Evolutionary conservation across 2,113 vertebrate species (phyloP).

Genomic region (Atherinomorus stipes): DNA sequence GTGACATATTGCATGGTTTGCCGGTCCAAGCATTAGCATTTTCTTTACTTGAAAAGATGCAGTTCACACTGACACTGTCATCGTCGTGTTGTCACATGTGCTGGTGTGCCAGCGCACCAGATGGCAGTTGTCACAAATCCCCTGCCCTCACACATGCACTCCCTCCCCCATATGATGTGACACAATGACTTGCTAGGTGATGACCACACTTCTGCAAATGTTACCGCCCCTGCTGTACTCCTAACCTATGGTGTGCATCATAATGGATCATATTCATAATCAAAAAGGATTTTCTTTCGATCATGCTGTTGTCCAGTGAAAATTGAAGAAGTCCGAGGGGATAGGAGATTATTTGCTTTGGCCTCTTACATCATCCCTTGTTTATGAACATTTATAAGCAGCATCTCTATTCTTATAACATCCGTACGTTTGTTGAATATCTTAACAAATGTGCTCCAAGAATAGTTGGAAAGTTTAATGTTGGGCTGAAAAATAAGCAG

Average conservation of each 20-base stretch:
- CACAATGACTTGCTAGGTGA: slow-evolving; percentile 56
- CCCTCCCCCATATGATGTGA: slow-evolving; percentile 54
- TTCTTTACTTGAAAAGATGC: slow-evolving; percentile 49
- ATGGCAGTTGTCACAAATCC: slow-evolving; percentile 74
- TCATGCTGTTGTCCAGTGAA: slow-evolving; percentile 5
- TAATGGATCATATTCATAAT: slow-evolving; percentile 60
- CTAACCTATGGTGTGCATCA: slow-evolving; percentile 45
- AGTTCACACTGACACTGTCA: slow-evolving; percentile 58
- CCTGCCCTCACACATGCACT: slow-evolving; percentile 48
- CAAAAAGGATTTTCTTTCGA: slow-evolving; percentile 49
- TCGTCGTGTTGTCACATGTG: slow-evolving; percentile 67
- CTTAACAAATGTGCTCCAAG: slow-evolving; percentile 7
- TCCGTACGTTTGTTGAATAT: slow-evolving; percentile 10
- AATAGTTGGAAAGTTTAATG: slow-evolving; percentile 21
- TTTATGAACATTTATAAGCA: slow-evolving; percentile 36
- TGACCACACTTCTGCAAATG: slow-evolving; percentile 44
- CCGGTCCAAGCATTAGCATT: slow-evolving; percentile 35
- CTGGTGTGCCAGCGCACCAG: slow-evolving; percentile 66
- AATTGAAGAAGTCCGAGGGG: slow-evolving; percentile 36
- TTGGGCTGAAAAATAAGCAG: slow-evolving; percentile 52
- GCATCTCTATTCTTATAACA: slow-evolving; percentile 33
- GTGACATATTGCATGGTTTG: slow-evolving; percentile 57
- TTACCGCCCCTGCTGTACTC: slow-evolving; percentile 15
- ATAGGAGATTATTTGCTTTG: slow-evolving; percentile 14
- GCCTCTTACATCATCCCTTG: slow-evolving; percentile 21